Base-by-base conservation (phyloP, 1,140 invertebrate genomes). In the Saccostrea cuccullata region DNA sequence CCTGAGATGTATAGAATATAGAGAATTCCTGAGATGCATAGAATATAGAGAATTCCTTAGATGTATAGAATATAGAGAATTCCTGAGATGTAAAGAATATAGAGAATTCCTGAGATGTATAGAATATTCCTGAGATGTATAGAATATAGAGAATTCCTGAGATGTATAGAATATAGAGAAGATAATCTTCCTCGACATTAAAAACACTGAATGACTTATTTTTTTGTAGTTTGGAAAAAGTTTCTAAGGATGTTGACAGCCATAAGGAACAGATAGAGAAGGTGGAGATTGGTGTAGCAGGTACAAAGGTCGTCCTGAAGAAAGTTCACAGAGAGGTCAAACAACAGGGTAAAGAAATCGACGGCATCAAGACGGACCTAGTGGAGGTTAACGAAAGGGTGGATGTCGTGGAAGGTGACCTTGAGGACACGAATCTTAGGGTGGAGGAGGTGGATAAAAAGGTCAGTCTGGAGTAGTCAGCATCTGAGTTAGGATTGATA, bases 391-490 rank as follows among this genome's bases (percentile, higher is more conserved):
- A 91, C n/a, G 77, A 94, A 36, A 87, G 87, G 58, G 87, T 94
- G 4, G 92, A 92, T 36, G 67, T 90, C 23, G 90, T 94, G 17
- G 91, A 94, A 70, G 87, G 85, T 30, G 92, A 91, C 47, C 89
- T 94, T 17, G 91, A 90, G 17, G 93, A 94, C 70, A 93, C 93
- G 3, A 91, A 92, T 23, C 73, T 82, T 11, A 93, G 92, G 86
- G 91, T 94, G 0, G 92, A 94, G 70, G 92, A 93, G 87, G 93
- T 94, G 30, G 93, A 94, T 67, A 91, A 90, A 36, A 94, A 93
- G 92, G 92, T 94, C 20, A 77, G 84, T 77, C 36, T 47, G 47
- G 9, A 47, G 5, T 47, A 8, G 30, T 47, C 47, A 47, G 47
- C 47, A 47, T 47, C 47, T 8, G 47, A 8, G 47, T 47, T 47